Percentiles rank a stretch among this genome's conserved stretches.
These are phyloP conservation scores for Teinopalpus imperialis DNA, from an alignment of 2,888 invertebrate genomes.

Conservation along the genomic window DNA sequence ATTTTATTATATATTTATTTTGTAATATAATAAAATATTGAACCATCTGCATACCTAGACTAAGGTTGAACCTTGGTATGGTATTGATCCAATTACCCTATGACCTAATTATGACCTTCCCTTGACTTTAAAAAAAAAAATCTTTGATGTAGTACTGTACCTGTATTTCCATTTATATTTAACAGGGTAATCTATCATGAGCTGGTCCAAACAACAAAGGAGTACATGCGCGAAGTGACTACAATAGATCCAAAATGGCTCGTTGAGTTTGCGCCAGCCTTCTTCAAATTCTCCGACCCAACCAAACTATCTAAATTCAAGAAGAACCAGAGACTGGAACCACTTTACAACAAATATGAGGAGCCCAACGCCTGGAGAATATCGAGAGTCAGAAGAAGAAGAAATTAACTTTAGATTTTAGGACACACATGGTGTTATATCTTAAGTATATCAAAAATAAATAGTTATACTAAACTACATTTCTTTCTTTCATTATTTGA, in stretches of 20 bases:
- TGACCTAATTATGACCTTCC: no score
- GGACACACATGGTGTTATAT: slow-evolving; percentile 8
- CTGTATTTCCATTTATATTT: no score
- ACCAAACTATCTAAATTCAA: slow-evolving; percentile 99
- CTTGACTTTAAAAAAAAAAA: no score
- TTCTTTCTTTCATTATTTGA: no score
- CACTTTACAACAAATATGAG: slow-evolving; percentile 99
- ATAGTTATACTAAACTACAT: no score
- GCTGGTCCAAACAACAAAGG: slow-evolving; percentile 98
- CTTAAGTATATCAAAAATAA: background rate
- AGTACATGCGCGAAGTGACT: slow-evolving; percentile 99
- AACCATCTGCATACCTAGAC: no score
- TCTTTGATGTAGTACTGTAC: no score
- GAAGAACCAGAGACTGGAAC: slow-evolving; percentile 98
- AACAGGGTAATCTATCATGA: slow-evolving; percentile 98
- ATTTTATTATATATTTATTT: no score
- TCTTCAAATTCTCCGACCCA: slow-evolving; percentile 99
- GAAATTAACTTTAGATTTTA: slow-evolving; percentile 84
- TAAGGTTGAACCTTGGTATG: no score
- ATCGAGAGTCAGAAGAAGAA: slow-evolving; percentile 92
- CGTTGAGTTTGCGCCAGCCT: slow-evolving; percentile 99
- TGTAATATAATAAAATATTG: no score
- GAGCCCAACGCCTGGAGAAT: slow-evolving; percentile 99
- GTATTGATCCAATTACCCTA: no score
- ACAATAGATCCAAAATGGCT: slow-evolving; percentile 99